Percentiles rank a stretch among this genome's conserved stretches.
These are phyloP conservation scores for Mayetiola destructor DNA, from an alignment of 2,888 invertebrate species.

Conservation along the genomic window DNA sequence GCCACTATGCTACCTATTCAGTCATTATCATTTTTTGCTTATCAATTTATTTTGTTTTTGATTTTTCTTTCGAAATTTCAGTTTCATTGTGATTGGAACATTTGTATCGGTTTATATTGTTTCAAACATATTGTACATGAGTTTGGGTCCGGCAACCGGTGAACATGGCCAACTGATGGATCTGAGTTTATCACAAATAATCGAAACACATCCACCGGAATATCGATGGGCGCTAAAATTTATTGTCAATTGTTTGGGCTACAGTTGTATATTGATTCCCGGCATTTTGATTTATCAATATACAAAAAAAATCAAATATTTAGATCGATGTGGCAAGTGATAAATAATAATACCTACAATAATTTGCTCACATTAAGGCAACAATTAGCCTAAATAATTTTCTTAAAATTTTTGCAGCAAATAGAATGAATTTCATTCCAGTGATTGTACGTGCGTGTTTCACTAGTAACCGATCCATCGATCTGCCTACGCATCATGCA, in stretches of 20 bases:
- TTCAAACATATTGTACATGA: constrained; percentile 28
- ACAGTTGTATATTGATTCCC: constrained; percentile 75
- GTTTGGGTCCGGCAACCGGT: constrained; percentile 23
- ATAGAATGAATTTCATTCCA: constrained; percentile 23
- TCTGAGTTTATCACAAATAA: constrained; percentile 31
- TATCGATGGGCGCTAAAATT: constrained; percentile 66
- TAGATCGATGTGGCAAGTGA: constrained; percentile 59
- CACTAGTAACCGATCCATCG: constrained; percentile 34
- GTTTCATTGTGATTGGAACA: constrained; percentile 27
- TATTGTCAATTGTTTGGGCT: constrained; percentile 68
- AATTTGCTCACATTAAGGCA: background rate
- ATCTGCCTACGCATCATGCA: constrained; percentile 36
- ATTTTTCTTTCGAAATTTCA: constrained; percentile 18
- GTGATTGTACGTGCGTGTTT: constrained; percentile 30
- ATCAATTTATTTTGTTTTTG: background rate
- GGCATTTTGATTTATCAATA: constrained; percentile 72
- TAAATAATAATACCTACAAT: background rate
- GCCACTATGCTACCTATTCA: too few relatives aligned
- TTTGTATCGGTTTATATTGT: constrained; percentile 31
- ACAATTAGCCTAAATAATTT: background rate
- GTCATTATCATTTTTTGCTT: too few relatives aligned
- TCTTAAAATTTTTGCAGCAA: constrained; percentile 20
- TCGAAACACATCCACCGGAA: constrained; percentile 37
- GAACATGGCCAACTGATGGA: constrained; percentile 25
- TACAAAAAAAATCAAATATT: constrained; percentile 58